A percentile compares a stretch with the other conserved stretches of the same genome.
phyloP scores from a whole-genome alignment of 2,888 invertebrate species.

The Nesidiocoris tenuis region DNA sequence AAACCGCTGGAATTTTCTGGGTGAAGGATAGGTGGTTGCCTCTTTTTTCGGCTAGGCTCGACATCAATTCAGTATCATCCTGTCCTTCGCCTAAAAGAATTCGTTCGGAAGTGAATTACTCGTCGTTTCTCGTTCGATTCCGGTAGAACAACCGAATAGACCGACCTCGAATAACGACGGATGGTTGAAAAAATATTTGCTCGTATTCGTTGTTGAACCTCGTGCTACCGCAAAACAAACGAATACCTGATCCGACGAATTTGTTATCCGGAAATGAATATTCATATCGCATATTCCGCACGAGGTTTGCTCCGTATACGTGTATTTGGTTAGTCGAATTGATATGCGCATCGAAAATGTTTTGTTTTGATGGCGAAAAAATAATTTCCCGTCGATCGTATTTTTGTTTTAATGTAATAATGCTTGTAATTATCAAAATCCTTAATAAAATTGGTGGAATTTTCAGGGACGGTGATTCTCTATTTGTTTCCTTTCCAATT shows the following conservation, averaged over 20 bases:
- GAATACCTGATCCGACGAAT: background rate
- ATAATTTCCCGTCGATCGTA: too few species aligned
- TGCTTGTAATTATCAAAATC: too few species aligned
- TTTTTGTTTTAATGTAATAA: too few species aligned
- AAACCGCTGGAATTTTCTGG: too few species aligned
- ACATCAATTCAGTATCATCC: background rate
- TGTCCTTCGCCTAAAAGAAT: background rate
- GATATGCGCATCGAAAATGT: too few species aligned
- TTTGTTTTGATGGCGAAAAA: too few species aligned
- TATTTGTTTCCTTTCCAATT: too few species aligned
- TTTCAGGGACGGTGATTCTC: too few species aligned
- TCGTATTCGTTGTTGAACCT: background rate
- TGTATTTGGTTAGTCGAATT: too few species aligned
- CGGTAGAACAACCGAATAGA: background rate
- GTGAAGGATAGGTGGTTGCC: background rate
- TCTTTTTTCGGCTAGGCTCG: background rate
- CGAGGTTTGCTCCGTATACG: too few species aligned
- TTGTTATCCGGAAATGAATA: background rate
- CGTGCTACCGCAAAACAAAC: background rate
- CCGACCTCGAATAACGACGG: background rate
- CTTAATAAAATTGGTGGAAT: too few species aligned
- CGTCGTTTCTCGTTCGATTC: background rate
- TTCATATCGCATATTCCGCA: background rate
- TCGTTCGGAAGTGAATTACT: background rate
- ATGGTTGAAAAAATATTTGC: background rate